Percentiles rank a stretch among this genome's conserved stretches.
Evolutionary conservation across 1,140 invertebrate genomes (phyloP).

Genomic region (Lutraria rhynchaena): DNA sequence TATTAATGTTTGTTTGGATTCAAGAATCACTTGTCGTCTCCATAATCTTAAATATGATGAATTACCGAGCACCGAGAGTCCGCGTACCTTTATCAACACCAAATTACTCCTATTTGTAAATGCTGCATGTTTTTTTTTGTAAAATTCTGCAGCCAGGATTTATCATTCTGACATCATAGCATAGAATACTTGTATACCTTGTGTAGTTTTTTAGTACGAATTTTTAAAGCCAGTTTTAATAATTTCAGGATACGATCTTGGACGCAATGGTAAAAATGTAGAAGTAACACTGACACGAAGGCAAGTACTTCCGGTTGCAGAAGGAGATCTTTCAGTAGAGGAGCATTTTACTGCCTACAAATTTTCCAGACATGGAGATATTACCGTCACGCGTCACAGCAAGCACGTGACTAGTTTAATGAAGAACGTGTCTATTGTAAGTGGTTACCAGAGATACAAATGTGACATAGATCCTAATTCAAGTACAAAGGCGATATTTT

Average conservation of each 20-base stretch:
- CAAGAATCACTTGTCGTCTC: no score
- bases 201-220: no score
- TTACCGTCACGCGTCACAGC: constrained; percentile 9
- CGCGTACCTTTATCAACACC: no score
- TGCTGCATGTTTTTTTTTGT: no score
- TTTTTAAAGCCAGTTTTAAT: no score
- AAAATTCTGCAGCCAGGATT: no score
- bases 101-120: no score
- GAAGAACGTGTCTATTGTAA: constrained; percentile 37
- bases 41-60: no score
- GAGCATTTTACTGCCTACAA: constrained; percentile 29
- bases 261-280: constrained; percentile 43
- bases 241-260: constrained; percentile 51
- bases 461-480: constrained; percentile 54
- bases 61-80: no score
- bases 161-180: no score
- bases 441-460: constrained; percentile 48
- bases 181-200: no score
- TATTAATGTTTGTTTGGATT: no score
- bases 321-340: constrained; percentile 14
- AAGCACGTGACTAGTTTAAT: constrained; percentile 18
- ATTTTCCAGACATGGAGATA: constrained; percentile 40
- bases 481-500: constrained; percentile 38
- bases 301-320: background rate
- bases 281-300: constrained; percentile 6